A percentile compares a stretch with the other conserved stretches of the same genome.
Conservation (phyloP, 2,888 invertebrate genomes). For the Petrophora chlorosata region DNA sequence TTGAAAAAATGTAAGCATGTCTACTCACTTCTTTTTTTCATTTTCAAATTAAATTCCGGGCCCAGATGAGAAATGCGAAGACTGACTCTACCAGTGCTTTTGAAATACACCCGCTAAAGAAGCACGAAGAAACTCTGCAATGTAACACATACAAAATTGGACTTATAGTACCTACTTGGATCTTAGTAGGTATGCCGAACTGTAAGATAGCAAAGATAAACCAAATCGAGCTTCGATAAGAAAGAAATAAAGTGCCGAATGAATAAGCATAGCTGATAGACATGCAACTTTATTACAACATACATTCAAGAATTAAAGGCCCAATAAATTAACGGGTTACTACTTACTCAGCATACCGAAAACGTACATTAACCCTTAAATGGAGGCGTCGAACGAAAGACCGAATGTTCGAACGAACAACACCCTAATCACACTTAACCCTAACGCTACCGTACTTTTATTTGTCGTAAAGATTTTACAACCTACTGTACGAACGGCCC, state of each 20-base stretch:
- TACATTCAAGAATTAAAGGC: slow-evolving; percentile 26
- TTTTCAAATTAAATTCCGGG: too few relatives aligned
- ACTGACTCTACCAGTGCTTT: too few relatives aligned
- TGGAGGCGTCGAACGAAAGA: slow-evolving; percentile 40
- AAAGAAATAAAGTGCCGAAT: slow-evolving; percentile 15
- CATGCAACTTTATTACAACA: slow-evolving; percentile 25
- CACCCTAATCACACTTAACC: slow-evolving; percentile 74
- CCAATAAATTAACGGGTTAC: slow-evolving; percentile 30
- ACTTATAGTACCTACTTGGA: too few relatives aligned
- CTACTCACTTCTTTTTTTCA: too few relatives aligned
- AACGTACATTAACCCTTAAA: slow-evolving; percentile 31
- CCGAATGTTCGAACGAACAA: slow-evolving; percentile 39
- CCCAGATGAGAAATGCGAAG: too few relatives aligned
- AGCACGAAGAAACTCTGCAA: too few relatives aligned
- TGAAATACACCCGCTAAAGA: too few relatives aligned
- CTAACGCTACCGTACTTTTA: slow-evolving; percentile 66
- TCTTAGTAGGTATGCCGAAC: too few relatives aligned
- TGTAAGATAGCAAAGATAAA: slow-evolving; percentile 16
- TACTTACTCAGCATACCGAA: slow-evolving; percentile 25
- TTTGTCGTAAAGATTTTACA: slow-evolving; percentile 76
- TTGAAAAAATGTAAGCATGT: too few relatives aligned
- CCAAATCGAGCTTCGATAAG: slow-evolving; percentile 5
- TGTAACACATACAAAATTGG: too few relatives aligned
- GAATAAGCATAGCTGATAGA: slow-evolving; percentile 28
- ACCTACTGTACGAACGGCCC: slow-evolving; percentile 57